Conservation (phyloP, 2,113 vertebrate genomes). For the Falcunculus frontatus region DNA sequence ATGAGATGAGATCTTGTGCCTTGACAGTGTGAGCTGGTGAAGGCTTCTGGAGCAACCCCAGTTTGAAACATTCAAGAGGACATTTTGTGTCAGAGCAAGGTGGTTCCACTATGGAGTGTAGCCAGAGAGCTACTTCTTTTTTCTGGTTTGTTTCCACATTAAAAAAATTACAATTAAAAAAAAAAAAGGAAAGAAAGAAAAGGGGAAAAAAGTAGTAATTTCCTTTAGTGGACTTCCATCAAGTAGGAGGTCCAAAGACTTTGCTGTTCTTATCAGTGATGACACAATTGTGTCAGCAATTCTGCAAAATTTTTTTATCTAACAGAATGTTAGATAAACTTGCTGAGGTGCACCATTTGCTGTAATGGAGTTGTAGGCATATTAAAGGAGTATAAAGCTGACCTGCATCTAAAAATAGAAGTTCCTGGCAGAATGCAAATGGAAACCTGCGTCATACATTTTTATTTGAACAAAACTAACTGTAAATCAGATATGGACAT, state of each 20-base stretch:
- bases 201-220: neutral
- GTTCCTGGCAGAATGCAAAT: neutral
- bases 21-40: neutral
- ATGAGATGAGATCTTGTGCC: neutral
- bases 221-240: neutral
- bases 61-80: neutral
- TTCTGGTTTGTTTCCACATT: neutral
- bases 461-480: constrained; percentile 12
- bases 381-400: neutral
- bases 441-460: neutral
- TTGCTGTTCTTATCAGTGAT: neutral
- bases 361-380: neutral
- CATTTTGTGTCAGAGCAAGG: neutral
- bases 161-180: neutral
- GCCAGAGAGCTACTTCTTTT: neutral
- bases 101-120: neutral
- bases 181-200: too few species aligned
- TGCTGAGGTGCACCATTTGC: neutral
- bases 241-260: neutral
- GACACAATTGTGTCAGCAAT: neutral
- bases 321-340: neutral
- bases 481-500: constrained; percentile 16
- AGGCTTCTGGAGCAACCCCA: neutral
- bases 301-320: neutral
- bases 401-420: constrained; percentile 35